Base-by-base conservation (phyloP, 2,113 vertebrate genomes). In the Lota lota region DNA sequence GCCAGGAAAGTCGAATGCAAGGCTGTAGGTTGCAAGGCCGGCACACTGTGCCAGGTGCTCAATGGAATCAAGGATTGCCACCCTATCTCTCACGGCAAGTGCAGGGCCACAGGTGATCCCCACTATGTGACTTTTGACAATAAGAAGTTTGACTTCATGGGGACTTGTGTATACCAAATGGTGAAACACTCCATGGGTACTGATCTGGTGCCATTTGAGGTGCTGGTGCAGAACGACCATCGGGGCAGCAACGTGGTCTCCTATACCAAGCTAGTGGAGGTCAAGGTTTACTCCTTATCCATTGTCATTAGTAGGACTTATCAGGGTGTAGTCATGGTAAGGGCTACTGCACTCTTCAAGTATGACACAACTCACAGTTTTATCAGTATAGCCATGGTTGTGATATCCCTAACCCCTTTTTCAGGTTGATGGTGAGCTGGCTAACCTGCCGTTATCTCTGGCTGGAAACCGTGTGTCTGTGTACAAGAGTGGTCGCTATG, bases 81-180 rank as follows among this genome's bases (percentile, higher is more conserved):
- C 21, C 58, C 82, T 0, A n/a, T 83, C 17, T 76, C 90, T 1
- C 6, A 70, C 0, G 79, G 81, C 67, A 91, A 86, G 56, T 93
- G 92, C 66, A 70, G 81, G 47, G 87, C 88, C 22, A 81, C 75
- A 12, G 78, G 88, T 20, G 80, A 90, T 70, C 80, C 79, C 40
- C 75, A 84, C 67, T 93, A 91, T 11, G 5, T 77, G 66, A 89
- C 82, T 71, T 88, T 83, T 79, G 86, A 84, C 67, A 80, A 85
- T 2, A 69, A 1, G 24, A 82, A 0, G 47, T 93, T 87, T 59
- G n/a, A 87, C 62, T 94, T 94, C 70, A 90, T 88, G 66, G 92
- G 92, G 0, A 91, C 91, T 0, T 94, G 92, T 50, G 17, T 88
- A 61, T 93, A 94, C 81, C 88, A 91, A 69, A 76, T 94, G 0